A percentile compares a stretch with the other conserved stretches of the same genome.
Conservation (phyloP, 2,888 invertebrate genomes). For the Agapetus fuscipes region DNA sequence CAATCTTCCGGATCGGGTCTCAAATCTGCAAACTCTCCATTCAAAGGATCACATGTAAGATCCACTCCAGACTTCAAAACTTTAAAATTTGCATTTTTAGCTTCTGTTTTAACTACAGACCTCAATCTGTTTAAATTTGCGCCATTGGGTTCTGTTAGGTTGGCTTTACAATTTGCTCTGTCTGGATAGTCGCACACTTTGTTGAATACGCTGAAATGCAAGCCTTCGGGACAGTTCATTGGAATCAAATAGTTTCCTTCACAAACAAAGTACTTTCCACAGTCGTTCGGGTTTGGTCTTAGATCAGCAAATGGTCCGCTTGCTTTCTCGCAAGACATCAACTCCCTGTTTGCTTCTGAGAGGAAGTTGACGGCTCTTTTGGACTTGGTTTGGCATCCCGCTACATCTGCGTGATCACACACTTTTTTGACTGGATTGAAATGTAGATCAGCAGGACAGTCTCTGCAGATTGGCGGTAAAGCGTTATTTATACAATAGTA, state of each 20-base stretch:
- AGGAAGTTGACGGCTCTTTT: neutral
- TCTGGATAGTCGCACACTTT: constrained; percentile 13
- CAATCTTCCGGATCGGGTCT: constrained; percentile 10
- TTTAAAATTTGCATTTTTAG: no score
- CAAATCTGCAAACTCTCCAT: constrained; percentile 6
- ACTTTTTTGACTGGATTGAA: constrained; percentile 26
- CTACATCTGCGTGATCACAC: constrained; percentile 25
- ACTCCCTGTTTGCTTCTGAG: no score
- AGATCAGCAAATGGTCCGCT: constrained; percentile 9
- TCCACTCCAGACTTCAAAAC: no score
- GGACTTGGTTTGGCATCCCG: constrained; percentile 22
- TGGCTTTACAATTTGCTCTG: constrained; percentile 8
- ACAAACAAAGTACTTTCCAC: constrained; percentile 14
- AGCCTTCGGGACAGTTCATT: constrained; percentile 15
- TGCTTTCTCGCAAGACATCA: constrained; percentile 1
- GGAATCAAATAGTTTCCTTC: constrained; percentile 12
- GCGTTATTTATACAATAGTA: constrained; percentile 25
- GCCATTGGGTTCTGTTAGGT: no score
- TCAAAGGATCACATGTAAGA: constrained; percentile 1
- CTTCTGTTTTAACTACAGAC: no score
- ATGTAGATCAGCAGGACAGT: constrained; percentile 26
- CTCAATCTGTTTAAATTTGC: no score
- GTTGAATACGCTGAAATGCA: constrained; percentile 6
- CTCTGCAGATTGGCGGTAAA: constrained; percentile 24
- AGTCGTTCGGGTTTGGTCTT: constrained; percentile 10